phyloP scores from a whole-genome alignment of 2,888 invertebrate genomes.

The Steromphala cineraria region DNA sequence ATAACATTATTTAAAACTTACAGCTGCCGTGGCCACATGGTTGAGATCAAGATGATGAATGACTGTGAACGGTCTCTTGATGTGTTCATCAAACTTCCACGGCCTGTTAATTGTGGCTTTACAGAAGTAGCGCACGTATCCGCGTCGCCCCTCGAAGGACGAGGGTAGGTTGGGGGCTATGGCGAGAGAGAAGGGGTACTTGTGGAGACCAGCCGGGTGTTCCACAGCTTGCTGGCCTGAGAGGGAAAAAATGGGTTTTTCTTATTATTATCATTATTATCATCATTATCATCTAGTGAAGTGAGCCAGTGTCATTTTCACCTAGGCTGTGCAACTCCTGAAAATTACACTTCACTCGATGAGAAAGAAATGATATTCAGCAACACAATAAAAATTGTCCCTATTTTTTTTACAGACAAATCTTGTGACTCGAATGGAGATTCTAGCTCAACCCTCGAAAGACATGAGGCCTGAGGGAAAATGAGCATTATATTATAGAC shows the following conservation, averaged over 20 bases:
- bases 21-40: constrained; percentile 46
- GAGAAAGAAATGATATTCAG: too few species aligned
- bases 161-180: constrained; percentile 69
- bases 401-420: too few species aligned
- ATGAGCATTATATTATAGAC: background rate
- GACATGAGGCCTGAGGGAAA: too few species aligned
- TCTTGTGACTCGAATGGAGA: too few species aligned
- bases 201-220: constrained; percentile 59
- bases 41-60: constrained; percentile 66
- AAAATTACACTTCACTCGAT: too few species aligned
- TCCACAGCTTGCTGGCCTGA: constrained; percentile 30
- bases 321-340: too few species aligned
- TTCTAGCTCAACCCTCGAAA: too few species aligned
- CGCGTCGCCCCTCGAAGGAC: constrained; percentile 73
- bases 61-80: constrained; percentile 88
- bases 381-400: too few species aligned
- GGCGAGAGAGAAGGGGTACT: constrained; percentile 56
- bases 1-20: constrained; percentile 33
- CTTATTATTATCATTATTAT: too few species aligned
- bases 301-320: too few species aligned
- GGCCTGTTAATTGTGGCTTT: constrained; percentile 88
- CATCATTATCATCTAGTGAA: too few species aligned
- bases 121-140: constrained; percentile 87
- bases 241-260: background rate
- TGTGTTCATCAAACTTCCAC: constrained; percentile 90